Evolutionary conservation across 2,797 vertebrate genomes (phyloP).

Genomic region (Lophius americanus): DNA sequence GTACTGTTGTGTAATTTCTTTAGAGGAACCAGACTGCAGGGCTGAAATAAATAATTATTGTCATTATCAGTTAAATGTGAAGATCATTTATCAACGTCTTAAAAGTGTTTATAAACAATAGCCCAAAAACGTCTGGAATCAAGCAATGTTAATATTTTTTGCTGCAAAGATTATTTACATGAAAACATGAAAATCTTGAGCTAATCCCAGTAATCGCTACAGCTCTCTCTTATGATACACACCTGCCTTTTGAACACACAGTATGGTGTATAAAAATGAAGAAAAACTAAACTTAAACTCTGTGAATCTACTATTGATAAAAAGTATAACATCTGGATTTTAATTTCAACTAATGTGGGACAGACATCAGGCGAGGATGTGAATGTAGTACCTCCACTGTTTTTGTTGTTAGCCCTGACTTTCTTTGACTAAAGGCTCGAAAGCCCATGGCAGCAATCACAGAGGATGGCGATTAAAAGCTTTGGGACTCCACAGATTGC

Average conservation of each 20-base stretch:
- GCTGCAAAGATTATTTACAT: no score
- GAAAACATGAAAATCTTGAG: no score
- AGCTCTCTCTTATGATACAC: not conserved
- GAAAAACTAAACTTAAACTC: not conserved
- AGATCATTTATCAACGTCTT: no score
- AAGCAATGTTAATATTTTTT: no score
- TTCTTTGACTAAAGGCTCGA: not conserved
- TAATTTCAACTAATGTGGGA: not conserved
- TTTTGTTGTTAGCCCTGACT: not conserved
- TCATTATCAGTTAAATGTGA: not conserved
- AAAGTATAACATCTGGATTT: not conserved
- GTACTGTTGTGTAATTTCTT: no score
- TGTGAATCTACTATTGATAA: not conserved
- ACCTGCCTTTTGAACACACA: no score
- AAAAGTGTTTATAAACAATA: no score
- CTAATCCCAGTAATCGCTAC: no score
- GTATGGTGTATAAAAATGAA: not conserved
- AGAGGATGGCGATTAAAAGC: slow-evolving; percentile 18
- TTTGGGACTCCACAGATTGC: slow-evolving; percentile 10
- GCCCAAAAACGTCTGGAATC: no score
- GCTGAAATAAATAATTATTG: not conserved
- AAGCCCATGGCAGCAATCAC: not conserved
- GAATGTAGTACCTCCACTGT: not conserved
- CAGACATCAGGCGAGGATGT: not conserved
- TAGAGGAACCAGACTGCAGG: no score